Base-by-base conservation (phyloP, 2,888 invertebrate species). In the Malthinus seriepunctatus region DNA sequence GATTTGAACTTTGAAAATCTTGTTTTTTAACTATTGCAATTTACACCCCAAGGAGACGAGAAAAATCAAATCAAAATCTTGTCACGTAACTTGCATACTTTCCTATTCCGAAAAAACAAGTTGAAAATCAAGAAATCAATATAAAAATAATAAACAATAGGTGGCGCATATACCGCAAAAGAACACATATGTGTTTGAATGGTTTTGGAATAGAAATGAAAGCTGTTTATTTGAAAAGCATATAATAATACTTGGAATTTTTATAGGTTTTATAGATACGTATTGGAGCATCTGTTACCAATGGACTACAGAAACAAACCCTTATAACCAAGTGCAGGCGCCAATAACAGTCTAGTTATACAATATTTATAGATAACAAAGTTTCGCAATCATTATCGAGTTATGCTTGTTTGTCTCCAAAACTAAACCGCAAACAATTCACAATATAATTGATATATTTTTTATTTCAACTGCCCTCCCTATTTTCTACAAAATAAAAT, bases 201-300 rank as follows among this genome's bases (percentile, higher is more conserved):
- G 57, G 60, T 32, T 8, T 47, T 48, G 55, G 56, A 57, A 63
- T 61, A 58, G 65, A 67, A 66, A 62, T 65, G 64, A 62, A 63
- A 63, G 65, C 62, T 65, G 63, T 64, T 65, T 65, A 67, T 63
- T 62, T 57, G 60, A 62, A 52, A 55, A 58, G 58, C 56, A 63
- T 56, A 62, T 56, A 62, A 60, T 58, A 66, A 65, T 60, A 65
- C 62, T 66, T 64, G 51, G 63, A 60, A 55, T 56, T 67, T 67
- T 67, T 65, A 63, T 65, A 42, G 57, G 57, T 53, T 66, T 67
- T 67, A 64, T 62, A 56, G 60, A 65, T 57, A 60, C 65, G 65
- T 63, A 63, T 63, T 63, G 56, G 67, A 63, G 60, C 63, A 61
- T 54, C 59, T 62, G 61, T 55, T 57, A 57, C 57, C 61, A 56